phyloP scores from a whole-genome alignment of 2,888 invertebrate species.

The Notodonta ziczac region DNA sequence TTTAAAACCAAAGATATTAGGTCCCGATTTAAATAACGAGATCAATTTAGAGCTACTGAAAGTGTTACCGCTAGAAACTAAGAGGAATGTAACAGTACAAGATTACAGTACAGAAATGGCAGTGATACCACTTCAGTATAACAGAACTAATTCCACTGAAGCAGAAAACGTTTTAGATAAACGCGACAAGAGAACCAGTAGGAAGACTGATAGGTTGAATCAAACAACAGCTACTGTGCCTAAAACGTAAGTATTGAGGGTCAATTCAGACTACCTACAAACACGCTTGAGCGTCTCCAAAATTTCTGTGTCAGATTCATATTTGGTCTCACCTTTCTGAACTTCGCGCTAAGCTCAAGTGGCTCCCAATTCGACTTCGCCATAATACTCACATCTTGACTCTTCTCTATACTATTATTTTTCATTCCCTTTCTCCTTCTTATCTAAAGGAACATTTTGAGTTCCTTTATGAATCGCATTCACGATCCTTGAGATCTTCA shows the following conservation, averaged over 20 bases:
- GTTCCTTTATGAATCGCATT: too few relatives aligned
- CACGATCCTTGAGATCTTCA: too few relatives aligned
- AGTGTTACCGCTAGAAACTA: constrained; percentile 64
- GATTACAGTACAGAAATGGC: constrained; percentile 57
- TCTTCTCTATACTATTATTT: too few relatives aligned
- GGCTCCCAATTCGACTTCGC: too few relatives aligned
- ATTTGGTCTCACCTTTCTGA: too few relatives aligned
- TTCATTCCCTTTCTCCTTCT: too few relatives aligned
- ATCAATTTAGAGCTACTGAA: constrained; percentile 57
- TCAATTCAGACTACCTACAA: neutral
- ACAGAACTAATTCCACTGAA: constrained; percentile 74
- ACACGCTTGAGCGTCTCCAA: too few relatives aligned
- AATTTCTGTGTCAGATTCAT: too few relatives aligned
- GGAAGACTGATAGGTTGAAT: constrained; percentile 78
- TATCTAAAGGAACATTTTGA: too few relatives aligned
- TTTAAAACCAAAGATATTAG: constrained; percentile 43
- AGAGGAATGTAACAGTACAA: constrained; percentile 33
- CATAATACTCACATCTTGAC: too few relatives aligned
- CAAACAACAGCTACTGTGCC: constrained; percentile 80
- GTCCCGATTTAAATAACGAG: constrained; percentile 51
- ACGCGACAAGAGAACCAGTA: constrained; percentile 78
- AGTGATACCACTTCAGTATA: constrained; percentile 68
- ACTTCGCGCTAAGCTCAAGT: too few relatives aligned
- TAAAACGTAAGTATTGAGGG: constrained; percentile 69
- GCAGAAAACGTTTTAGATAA: constrained; percentile 67